phyloP scores from a whole-genome alignment of 2,797 vertebrate genomes.

The Dendrocincla tyrannina region DNA sequence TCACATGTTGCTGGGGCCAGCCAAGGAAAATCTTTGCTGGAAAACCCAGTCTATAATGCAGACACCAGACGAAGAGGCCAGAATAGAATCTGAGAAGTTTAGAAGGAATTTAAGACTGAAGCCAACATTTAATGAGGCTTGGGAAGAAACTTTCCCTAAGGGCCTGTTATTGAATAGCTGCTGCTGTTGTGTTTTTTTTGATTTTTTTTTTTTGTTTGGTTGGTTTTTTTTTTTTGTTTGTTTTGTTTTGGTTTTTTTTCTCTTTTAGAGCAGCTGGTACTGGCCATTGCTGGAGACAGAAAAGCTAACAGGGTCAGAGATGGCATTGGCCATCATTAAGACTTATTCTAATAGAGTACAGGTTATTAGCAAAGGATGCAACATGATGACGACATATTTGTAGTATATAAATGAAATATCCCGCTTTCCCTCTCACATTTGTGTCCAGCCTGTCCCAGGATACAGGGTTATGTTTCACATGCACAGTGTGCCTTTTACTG shows the following conservation, averaged over 20 bases:
- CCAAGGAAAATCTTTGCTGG: neutral
- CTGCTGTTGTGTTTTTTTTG: neutral
- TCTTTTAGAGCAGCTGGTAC: neutral
- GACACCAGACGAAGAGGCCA: neutral
- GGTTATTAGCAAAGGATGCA: neutral
- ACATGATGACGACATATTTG: neutral
- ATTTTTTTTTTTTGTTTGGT: neutral
- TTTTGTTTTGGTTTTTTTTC: neutral
- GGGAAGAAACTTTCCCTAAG: conserved; percentile 27
- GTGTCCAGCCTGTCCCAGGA: neutral
- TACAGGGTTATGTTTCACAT: neutral
- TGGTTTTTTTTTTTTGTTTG: neutral
- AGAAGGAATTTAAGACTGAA: conserved; percentile 48
- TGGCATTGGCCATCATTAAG: neutral
- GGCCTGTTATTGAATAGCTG: conserved; percentile 24
- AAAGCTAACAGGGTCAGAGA: neutral
- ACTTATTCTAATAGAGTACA: neutral
- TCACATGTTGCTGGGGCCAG: neutral
- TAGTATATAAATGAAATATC: neutral
- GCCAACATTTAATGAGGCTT: conserved; percentile 54
- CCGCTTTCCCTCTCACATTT: neutral
- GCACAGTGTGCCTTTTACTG: neutral
- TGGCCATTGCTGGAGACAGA: neutral
- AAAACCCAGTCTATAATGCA: neutral
- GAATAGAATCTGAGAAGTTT: conserved; percentile 42